Conservation (phyloP, 2,888 invertebrate genomes). For the Pyrrhia umbra region DNA sequence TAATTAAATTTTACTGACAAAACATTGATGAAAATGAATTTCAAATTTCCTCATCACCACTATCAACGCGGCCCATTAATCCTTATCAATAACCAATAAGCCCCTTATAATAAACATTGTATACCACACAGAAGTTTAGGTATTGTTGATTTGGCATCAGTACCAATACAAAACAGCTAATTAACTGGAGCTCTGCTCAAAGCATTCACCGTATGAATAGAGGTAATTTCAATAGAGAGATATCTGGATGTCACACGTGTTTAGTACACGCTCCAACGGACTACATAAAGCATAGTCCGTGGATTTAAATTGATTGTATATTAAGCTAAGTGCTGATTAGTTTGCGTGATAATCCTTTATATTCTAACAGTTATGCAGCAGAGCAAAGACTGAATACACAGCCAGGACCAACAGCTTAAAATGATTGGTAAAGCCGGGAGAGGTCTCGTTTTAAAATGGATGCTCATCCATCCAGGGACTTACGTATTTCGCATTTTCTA, state of each 20-base stretch:
- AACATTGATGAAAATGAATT: neutral
- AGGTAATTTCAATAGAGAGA: slow-evolving; percentile 29
- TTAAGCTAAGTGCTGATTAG: slow-evolving; percentile 39
- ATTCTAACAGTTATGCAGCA: neutral
- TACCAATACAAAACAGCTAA: slow-evolving; percentile 26
- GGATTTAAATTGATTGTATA: slow-evolving; percentile 22
- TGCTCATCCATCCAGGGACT: no score
- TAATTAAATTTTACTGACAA: neutral
- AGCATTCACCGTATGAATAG: slow-evolving; percentile 23
- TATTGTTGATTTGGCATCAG: slow-evolving; percentile 19
- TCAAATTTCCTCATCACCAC: neutral
- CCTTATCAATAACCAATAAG: neutral
- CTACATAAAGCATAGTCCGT: slow-evolving; percentile 3
- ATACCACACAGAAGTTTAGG: neutral
- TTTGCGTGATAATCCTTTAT: slow-evolving; percentile 19
- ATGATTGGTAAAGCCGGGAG: no score
- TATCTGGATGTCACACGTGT: slow-evolving; percentile 17
- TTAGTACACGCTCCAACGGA: neutral
- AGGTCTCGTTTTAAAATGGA: no score
- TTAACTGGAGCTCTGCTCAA: slow-evolving; percentile 23
- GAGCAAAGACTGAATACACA: no score
- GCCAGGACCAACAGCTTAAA: no score
- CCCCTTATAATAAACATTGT: neutral
- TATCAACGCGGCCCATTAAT: neutral
- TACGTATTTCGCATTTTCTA: no score